phyloP scores from a whole-genome alignment of 2,113 vertebrate species.

The Eubucco bourcierii region DNA sequence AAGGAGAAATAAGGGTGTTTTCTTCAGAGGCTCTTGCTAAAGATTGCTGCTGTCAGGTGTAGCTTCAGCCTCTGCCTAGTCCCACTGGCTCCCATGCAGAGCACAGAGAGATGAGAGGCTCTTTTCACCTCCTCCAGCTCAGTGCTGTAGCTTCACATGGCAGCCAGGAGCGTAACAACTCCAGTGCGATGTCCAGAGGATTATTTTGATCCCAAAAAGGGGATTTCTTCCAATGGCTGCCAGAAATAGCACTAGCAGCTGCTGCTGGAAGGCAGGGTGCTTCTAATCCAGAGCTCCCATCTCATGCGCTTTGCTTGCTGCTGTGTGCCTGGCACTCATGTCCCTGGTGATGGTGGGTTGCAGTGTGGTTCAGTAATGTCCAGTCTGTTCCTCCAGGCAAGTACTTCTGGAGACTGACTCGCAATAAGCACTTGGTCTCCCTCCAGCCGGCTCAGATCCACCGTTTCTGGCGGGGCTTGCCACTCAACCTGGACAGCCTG shows the following conservation, averaged over 20 bases:
- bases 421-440: conserved; percentile 94
- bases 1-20: not conserved
- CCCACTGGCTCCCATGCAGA: not conserved
- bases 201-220: not conserved
- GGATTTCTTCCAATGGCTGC: not conserved
- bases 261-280: not conserved
- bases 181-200: not conserved
- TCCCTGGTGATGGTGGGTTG: accelerated
- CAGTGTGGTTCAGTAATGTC: conserved; percentile 39
- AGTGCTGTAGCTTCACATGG: accelerated
- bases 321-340: not conserved
- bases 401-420: conserved; percentile 95
- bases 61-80: not conserved
- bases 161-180: not conserved
- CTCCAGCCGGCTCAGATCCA: conserved; percentile 91
- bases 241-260: not conserved
- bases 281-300: not conserved
- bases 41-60: not conserved
- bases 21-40: not conserved
- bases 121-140: accelerated
- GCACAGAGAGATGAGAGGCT: not conserved
- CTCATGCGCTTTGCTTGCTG: not conserved
- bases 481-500: conserved; percentile 87
- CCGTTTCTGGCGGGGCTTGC: conserved; percentile 95
- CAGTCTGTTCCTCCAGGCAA: conserved; percentile 79